Base-by-base conservation (phyloP, 1,140 invertebrate genomes). In the Parasteatoda tepidariorum region DNA sequence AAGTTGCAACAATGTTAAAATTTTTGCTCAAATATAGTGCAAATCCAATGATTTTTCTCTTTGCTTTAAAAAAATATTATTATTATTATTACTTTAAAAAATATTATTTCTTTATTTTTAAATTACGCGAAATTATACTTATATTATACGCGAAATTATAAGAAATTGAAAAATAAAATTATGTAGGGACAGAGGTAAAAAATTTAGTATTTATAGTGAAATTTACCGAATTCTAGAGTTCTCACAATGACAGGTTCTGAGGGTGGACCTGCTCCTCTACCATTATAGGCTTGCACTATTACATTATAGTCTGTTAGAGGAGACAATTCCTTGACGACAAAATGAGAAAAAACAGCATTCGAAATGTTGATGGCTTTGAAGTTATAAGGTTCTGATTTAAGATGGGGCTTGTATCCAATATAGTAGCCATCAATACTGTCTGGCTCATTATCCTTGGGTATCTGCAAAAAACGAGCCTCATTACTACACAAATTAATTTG, bases 191-290 rank as follows among this genome's bases (percentile, higher is more conserved):
- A n/a, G n/a, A n/a, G n/a, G n/a, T n/a, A n/a, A n/a, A n/a, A n/a
- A n/a, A n/a, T n/a, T n/a, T n/a, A n/a, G n/a, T n/a, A n/a, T n/a
- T n/a, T n/a, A n/a, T n/a, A n/a, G n/a, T n/a, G n/a, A n/a, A 31
- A 71, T 57, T 78, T 74, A 84, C 83, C 83, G 15, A 73, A 79
- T 64, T 84, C 83, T 22, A 84, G 66, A 6, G 83, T 84, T 86
- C 94, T 93, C 0, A 93, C 93, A 0, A 92, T 90, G 0, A 93
- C 90, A 38, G 94, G 92, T 70, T 94, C 93, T 0, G 94, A 94
- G 0, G 93, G 89, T 3, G 95, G 95, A 33, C 95, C 95, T n/a
- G 88, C 87, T 2, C 91, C 91, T 70, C 89, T 88, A 1, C 85
- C 83, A 84, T 89, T 89, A 79, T 82, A 89, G 41, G 87, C 88